phyloP scores from a whole-genome alignment of 2,113 vertebrate species.

The Rhinopomastus cyanomelas region DNA sequence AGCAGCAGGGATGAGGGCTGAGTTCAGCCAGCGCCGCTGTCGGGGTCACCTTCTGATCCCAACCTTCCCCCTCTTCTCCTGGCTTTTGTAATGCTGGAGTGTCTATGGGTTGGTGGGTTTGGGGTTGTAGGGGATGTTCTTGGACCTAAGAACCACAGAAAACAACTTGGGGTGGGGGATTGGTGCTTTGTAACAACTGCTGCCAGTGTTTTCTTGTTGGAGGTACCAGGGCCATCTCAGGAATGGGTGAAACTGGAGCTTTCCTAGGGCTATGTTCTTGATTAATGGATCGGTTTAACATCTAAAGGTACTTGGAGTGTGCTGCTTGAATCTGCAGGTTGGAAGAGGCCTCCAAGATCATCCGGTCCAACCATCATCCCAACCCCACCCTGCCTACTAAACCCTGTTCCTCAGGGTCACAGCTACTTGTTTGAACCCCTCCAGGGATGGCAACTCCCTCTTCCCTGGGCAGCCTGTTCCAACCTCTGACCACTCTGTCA shows the following conservation, averaged over 20 bases:
- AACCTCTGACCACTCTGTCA: no score
- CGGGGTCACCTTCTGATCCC: conserved; percentile 35
- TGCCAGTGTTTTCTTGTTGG: not conserved
- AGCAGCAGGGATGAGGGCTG: not conserved
- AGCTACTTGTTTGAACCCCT: no score
- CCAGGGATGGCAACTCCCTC: no score
- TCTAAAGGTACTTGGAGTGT: no score
- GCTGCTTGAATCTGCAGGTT: no score
- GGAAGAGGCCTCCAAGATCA: no score
- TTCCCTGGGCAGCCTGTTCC: no score
- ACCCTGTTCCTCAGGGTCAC: no score
- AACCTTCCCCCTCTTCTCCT: not conserved
- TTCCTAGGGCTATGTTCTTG: not conserved
- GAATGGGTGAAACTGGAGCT: not conserved
- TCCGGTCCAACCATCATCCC: no score
- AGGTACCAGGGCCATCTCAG: not conserved
- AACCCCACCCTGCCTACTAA: no score
- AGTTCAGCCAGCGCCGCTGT: conserved; percentile 22
- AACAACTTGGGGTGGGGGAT: not conserved
- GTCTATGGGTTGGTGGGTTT: not conserved
- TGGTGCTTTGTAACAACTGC: not conserved
- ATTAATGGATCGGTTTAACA: not conserved
- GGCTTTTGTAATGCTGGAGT: not conserved
- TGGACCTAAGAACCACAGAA: not conserved
- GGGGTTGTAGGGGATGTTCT: not conserved